Evolutionary conservation across 2,888 invertebrate species (phyloP).

Genomic region (Drosophila infuscata): DNA sequence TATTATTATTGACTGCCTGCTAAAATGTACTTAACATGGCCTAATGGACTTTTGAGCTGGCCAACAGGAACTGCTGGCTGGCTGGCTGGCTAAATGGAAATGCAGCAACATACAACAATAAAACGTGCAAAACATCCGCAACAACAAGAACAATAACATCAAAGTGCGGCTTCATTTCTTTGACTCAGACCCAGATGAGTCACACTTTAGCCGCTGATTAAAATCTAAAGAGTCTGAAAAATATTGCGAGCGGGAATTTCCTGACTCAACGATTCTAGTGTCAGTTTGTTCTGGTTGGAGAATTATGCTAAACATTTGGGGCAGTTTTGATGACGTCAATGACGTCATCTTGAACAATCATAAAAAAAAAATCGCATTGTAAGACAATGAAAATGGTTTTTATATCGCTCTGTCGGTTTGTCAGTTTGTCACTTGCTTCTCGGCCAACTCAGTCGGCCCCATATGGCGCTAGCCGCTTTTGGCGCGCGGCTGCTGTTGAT

Average conservation of each 20-base stretch:
- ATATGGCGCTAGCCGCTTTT: slow-evolving; percentile 58
- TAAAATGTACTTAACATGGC: slow-evolving; percentile 53
- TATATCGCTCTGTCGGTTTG: slow-evolving; percentile 1
- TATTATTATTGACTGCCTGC: slow-evolving; percentile 44
- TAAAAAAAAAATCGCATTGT: slow-evolving; percentile 45
- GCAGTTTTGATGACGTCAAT: slow-evolving; percentile 51
- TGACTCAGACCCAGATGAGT: slow-evolving; percentile 43
- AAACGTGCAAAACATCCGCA: slow-evolving; percentile 41
- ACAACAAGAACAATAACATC: slow-evolving; percentile 27
- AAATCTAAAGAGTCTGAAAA: slow-evolving; percentile 34
- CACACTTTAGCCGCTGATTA: slow-evolving; percentile 46
- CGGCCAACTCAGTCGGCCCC: slow-evolving; percentile 23
- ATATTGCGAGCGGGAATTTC: slow-evolving; percentile 1
- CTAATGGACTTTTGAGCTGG: slow-evolving; percentile 63
- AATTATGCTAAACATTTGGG: slow-evolving; percentile 24
- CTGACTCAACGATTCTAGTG: slow-evolving; percentile 19
- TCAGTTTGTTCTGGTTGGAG: slow-evolving; percentile 1
- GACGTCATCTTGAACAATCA: slow-evolving; percentile 14
- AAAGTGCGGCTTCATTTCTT: slow-evolving; percentile 32
- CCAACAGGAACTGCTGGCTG: slow-evolving; percentile 40
- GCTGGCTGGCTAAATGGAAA: slow-evolving; percentile 37
- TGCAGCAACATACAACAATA: slow-evolving; percentile 33
- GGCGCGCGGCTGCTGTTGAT: slow-evolving; percentile 47
- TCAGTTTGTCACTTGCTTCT: slow-evolving; percentile 6
- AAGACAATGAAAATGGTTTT: slow-evolving; percentile 50